Percentiles rank a stretch among this genome's conserved stretches.
phyloP scores from a whole-genome alignment of 1,140 invertebrate species.

The Bombus soroeensis region DNA sequence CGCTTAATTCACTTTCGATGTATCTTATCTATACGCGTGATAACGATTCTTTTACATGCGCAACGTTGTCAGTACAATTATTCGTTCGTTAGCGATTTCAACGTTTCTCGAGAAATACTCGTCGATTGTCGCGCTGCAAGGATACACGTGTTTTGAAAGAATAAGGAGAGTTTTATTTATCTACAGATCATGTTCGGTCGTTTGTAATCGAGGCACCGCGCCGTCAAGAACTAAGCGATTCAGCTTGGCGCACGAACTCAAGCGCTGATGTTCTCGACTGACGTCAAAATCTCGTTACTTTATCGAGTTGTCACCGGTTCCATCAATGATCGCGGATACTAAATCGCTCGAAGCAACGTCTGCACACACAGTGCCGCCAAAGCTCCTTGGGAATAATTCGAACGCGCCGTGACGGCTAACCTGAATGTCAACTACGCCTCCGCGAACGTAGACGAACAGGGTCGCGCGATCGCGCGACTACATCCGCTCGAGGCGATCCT shows the following conservation, averaged over 20 bases:
- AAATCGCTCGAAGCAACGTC: slow-evolving; percentile 9
- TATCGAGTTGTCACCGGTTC: not conserved
- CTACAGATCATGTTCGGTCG: too few species aligned
- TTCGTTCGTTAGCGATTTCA: not conserved
- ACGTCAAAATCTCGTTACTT: slow-evolving; percentile 47
- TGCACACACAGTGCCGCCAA: slow-evolving; percentile 4
- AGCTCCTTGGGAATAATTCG: slow-evolving; percentile 47
- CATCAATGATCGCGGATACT: slow-evolving; percentile 10
- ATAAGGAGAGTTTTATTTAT: too few species aligned
- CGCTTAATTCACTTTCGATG: not conserved
- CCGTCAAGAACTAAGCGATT: not conserved
- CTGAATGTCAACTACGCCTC: slow-evolving; percentile 27
- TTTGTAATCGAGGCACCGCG: not conserved
- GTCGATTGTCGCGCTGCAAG: not conserved
- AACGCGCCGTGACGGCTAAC: slow-evolving; percentile 22
- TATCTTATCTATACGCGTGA: not conserved
- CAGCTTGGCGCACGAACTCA: not conserved
- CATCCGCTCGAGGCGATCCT: not conserved
- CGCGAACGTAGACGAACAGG: slow-evolving; percentile 4
- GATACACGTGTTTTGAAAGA: too few species aligned
- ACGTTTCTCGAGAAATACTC: not conserved
- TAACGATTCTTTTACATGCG: not conserved
- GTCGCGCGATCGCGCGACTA: not conserved
- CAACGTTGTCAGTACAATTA: not conserved
- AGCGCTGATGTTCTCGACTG: not conserved